phyloP scores from a whole-genome alignment of 2,888 invertebrate genomes.

The Amiota minor region DNA sequence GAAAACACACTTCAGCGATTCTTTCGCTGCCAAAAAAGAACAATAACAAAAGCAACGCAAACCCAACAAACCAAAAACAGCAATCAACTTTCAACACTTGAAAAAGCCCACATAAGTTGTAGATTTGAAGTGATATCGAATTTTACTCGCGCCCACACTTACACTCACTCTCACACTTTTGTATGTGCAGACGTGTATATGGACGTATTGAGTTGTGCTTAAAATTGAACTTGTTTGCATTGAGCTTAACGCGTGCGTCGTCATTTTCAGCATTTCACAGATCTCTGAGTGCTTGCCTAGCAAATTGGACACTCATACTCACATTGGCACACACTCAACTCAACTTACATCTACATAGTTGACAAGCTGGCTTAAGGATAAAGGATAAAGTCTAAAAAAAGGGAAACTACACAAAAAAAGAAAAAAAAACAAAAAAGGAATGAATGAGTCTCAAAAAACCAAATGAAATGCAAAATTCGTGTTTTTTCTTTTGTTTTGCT shows the following conservation, averaged over 20 bases:
- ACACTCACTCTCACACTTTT: background rate
- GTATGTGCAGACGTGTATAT: background rate
- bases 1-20: too few relatives aligned
- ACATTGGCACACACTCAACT: too few relatives aligned
- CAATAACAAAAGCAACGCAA: background rate
- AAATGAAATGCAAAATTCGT: too few relatives aligned
- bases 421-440: too few relatives aligned
- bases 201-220: background rate
- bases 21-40: constrained; percentile 5
- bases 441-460: too few relatives aligned
- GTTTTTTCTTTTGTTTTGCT: too few relatives aligned
- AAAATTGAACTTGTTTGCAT: background rate
- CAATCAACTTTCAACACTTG: constrained; percentile 28
- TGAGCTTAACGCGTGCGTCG: background rate
- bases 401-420: too few relatives aligned
- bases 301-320: too few relatives aligned
- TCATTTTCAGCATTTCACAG: background rate
- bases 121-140: constrained; percentile 45
- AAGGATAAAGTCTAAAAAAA: too few relatives aligned
- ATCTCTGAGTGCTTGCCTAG: background rate
- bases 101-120: constrained; percentile 32
- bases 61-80: background rate
- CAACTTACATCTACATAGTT: too few relatives aligned
- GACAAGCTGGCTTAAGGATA: too few relatives aligned
- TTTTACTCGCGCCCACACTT: constrained; percentile 26